Evolutionary conservation across 2,888 invertebrate species (phyloP).

Genomic region (Notocelia uddmanniana): DNA sequence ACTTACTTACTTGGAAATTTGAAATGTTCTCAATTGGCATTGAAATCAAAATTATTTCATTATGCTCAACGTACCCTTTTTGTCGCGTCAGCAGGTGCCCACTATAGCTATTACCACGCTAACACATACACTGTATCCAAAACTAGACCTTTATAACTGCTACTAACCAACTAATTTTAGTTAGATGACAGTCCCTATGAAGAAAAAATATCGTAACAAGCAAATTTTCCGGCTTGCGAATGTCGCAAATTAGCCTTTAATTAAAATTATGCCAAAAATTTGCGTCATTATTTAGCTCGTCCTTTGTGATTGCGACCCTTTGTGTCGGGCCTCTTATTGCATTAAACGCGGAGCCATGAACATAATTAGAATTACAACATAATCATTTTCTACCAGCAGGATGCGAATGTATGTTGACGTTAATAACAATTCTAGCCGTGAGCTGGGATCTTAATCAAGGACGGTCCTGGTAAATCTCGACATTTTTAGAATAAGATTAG

Average conservation of each 20-base stretch:
- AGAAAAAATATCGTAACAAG: constrained; percentile 55
- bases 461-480: background rate
- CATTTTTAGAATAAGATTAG: too few species aligned
- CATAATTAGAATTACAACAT: constrained; percentile 53
- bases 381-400: constrained; percentile 24
- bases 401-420: background rate
- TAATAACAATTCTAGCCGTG: constrained; percentile 7
- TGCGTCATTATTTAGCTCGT: constrained; percentile 68
- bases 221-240: constrained; percentile 68
- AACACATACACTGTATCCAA: too few species aligned
- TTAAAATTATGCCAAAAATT: constrained; percentile 78
- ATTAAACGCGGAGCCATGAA: constrained; percentile 60
- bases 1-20: too few species aligned
- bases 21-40: too few species aligned
- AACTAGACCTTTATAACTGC: constrained; percentile 17
- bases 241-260: constrained; percentile 78
- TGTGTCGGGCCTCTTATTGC: constrained; percentile 67
- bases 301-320: constrained; percentile 75
- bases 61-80: too few species aligned
- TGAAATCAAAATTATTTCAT: too few species aligned
- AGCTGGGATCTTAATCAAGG: background rate
- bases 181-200: too few species aligned
- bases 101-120: too few species aligned
- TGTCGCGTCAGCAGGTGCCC: too few species aligned
- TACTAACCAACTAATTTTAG: constrained; percentile 49